These are phyloP conservation scores for Melanostoma scalare DNA, from an alignment of 2,888 invertebrate genomes.

Conservation along the genomic window DNA sequence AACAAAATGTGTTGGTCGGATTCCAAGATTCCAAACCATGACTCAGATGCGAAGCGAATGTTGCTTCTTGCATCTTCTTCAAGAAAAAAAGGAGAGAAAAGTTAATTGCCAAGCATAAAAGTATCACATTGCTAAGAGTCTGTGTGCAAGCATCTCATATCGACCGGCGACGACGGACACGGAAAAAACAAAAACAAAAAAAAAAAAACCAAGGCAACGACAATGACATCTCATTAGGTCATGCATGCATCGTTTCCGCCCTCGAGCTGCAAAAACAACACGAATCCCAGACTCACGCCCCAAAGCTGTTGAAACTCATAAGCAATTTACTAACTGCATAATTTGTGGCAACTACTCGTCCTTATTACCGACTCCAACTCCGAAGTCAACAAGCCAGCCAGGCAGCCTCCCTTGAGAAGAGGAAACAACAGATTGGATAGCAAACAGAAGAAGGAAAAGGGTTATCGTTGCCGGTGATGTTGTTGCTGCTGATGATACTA, in stretches of 20 bases:
- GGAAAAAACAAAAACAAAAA: conserved; percentile 14
- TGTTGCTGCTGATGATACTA: conserved; percentile 3
- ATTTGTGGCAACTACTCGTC: conserved; percentile 59
- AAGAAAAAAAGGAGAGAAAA: too few relatives aligned
- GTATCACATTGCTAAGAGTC: too few relatives aligned
- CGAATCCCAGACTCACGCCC: conserved; percentile 59
- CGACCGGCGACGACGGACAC: background rate
- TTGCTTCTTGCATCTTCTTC: too few relatives aligned
- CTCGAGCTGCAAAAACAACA: conserved; percentile 44
- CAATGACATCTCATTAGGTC: conserved; percentile 69
- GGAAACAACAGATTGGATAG: conserved; percentile 60
- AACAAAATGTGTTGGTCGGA: too few relatives aligned
- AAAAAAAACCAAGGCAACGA: conserved; percentile 17
- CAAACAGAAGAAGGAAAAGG: conserved; percentile 38
- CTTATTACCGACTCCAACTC: conserved; percentile 25
- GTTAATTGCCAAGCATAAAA: too few relatives aligned
- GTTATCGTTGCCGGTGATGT: conserved; percentile 16
- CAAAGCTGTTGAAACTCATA: conserved; percentile 63
- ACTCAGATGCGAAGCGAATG: too few relatives aligned
- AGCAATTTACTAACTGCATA: conserved; percentile 68
- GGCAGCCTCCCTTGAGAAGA: conserved; percentile 35
- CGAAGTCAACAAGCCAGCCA: background rate
- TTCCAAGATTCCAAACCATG: too few relatives aligned
- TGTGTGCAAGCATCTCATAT: background rate
- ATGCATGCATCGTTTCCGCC: conserved; percentile 63